These are phyloP conservation scores for Coregonus ussuriensis DNA, from an alignment of 2,797 vertebrate genomes.

Conservation along the genomic window DNA sequence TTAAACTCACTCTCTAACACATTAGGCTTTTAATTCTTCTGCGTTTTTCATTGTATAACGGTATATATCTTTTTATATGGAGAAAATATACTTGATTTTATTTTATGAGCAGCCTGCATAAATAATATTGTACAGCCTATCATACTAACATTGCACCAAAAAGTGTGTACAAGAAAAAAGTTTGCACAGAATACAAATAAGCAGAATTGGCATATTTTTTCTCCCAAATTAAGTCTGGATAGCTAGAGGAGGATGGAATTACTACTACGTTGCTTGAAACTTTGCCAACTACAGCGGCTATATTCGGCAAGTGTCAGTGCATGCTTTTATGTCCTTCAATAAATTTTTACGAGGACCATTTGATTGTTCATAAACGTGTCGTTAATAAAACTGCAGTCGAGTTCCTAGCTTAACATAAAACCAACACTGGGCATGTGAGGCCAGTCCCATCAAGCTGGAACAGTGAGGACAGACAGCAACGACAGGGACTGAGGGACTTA, in stretches of 20 bases:
- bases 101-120: neutral
- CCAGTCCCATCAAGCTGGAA: constrained; percentile 50
- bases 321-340: constrained; percentile 96
- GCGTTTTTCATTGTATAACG: constrained; percentile 32
- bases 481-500: constrained; percentile 14
- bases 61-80: too few relatives aligned
- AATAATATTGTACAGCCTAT: neutral
- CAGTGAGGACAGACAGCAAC: constrained; percentile 40
- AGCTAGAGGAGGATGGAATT: constrained; percentile 61
- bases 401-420: constrained; percentile 68
- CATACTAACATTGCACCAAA: neutral
- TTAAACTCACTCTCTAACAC: constrained; percentile 28
- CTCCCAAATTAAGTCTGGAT: constrained; percentile 58
- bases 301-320: constrained; percentile 82
- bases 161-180: constrained; percentile 28
- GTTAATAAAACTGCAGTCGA: constrained; percentile 87
- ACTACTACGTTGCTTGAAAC: constrained; percentile 61
- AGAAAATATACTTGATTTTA: too few relatives aligned
- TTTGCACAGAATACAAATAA: constrained; percentile 60
- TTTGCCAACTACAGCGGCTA: constrained; percentile 70
- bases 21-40: constrained; percentile 12
- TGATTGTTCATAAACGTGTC: constrained; percentile 99
- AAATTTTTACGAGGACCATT: constrained; percentile 98
- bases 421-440: constrained; percentile 51
- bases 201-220: constrained; percentile 48